phyloP scores from a whole-genome alignment of 2,888 invertebrate species.

The Machimus atricapillus region DNA sequence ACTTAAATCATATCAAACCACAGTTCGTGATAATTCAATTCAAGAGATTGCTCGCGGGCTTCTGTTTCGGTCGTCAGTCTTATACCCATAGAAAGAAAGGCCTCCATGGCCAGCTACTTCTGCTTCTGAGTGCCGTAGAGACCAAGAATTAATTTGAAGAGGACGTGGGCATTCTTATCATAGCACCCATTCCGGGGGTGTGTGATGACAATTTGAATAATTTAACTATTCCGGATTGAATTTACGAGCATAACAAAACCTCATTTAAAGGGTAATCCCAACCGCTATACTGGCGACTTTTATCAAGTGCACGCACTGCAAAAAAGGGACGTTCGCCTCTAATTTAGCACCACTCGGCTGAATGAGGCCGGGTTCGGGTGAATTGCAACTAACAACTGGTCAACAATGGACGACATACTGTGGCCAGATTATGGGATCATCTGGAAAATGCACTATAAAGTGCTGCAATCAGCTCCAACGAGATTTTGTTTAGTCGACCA shows the following conservation, averaged over 20 bases:
- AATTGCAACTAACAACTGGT: constrained; percentile 24
- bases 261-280: constrained; percentile 38
- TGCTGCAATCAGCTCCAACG: neutral
- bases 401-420: neutral
- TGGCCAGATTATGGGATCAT: neutral
- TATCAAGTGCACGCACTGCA: neutral
- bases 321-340: constrained; percentile 22
- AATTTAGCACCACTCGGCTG: constrained; percentile 8
- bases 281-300: neutral
- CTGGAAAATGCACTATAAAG: neutral
- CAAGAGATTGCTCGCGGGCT: neutral
- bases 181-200: constrained; percentile 26
- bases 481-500: neutral
- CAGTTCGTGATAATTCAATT: constrained; percentile 26
- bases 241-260: constrained; percentile 39
- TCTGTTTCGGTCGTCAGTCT: neutral
- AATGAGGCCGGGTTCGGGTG: neutral
- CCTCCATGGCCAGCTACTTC: constrained; percentile 13
- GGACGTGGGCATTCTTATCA: constrained; percentile 13
- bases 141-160: constrained; percentile 15
- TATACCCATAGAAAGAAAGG: neutral
- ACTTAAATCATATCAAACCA: constrained; percentile 25
- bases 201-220: constrained; percentile 43
- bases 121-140: neutral
- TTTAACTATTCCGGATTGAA: constrained; percentile 40